Base-by-base conservation (phyloP, 2,888 invertebrate genomes). In the Yponomeuta plumbellus region DNA sequence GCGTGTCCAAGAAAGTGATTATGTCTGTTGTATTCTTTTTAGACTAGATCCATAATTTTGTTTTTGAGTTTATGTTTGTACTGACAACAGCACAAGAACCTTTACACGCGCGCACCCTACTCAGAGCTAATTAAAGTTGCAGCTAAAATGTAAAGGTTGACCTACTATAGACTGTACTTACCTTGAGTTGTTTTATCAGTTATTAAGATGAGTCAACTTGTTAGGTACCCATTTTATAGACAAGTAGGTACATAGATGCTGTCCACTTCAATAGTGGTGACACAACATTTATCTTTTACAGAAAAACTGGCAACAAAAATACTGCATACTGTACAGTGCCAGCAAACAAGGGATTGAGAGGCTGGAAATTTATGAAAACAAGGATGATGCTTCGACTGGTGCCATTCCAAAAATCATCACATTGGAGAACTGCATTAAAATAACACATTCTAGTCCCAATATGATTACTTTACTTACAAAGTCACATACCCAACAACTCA, bases 391-490 rank as follows among this genome's bases (percentile, higher is more conserved):
- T 22, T 85, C 92, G 69, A 79, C 92, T 69, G 87, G 89, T 73
- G 93, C 92, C 73, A 92, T 94, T 75, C 94, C 95, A 44, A 94
- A 94, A 80, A 96, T 97, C 69, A 94, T 97, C 70, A 96, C 97
- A 0, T 92, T 97, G 66, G 96, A 97, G 87, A 96, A 97, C 80
- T 97, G 97, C 81, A 94, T 97, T 59, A 97, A 97, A 92, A 96
- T 97, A 76, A 93, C 94, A 70, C 93, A 94, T 81, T 80, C 92
- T 92, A 79, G 88, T 92, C 83, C 93, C 78, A 92, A 92, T 67
- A 94, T 93, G 76, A 91, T 93, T 71, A 93, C 93, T 71, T 94
- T 97, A 75, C 94, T 96, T 68, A 96, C 96, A 71, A 96, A 96
- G 88, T 94, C 94, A 69, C 94, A 94, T 56, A 94, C 95, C 34